Evolutionary conservation across 2,888 invertebrate genomes (phyloP).

Genomic region (Drosophila differens): DNA sequence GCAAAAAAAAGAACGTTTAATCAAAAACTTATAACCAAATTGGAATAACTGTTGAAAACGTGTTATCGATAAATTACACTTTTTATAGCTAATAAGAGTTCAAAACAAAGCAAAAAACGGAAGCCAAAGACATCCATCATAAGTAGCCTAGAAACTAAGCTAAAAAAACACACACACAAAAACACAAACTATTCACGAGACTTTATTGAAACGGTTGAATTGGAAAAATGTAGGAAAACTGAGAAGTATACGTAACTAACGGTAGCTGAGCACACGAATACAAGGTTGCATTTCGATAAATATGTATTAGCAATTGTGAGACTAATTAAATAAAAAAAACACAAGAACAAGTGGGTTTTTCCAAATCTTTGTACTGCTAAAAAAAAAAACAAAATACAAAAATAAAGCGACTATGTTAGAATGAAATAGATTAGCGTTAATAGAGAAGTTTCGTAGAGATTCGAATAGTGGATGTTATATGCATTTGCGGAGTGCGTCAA

Average conservation of each 20-base stretch:
- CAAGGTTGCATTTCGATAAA: conserved; percentile 72
- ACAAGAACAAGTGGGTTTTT: conserved; percentile 60
- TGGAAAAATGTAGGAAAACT: conserved; percentile 22
- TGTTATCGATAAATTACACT: conserved; percentile 60
- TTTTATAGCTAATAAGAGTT: conserved; percentile 70
- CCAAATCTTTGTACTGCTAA: conserved; percentile 70
- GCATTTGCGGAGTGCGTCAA: conserved; percentile 64
- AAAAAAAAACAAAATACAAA: not conserved
- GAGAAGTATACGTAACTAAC: conserved; percentile 73
- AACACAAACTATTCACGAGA: conserved; percentile 63
- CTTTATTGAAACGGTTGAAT: conserved; percentile 73
- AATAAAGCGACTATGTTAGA: conserved; percentile 32
- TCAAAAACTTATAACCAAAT: conserved; percentile 72
- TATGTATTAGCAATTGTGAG: conserved; percentile 78
- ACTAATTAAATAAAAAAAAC: conserved; percentile 54
- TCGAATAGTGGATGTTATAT: conserved; percentile 39
- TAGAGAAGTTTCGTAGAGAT: conserved; percentile 55
- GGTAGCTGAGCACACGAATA: conserved; percentile 67
- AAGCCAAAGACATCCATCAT: conserved; percentile 78
- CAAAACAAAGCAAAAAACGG: conserved; percentile 41
- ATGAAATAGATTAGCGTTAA: conserved; percentile 42
- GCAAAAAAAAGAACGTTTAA: conserved; percentile 66
- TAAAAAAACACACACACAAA: conserved; percentile 18
- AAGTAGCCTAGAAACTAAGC: conserved; percentile 66
- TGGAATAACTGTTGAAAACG: conserved; percentile 75